Base-by-base conservation (phyloP, 2,113 vertebrate genomes). In the Aspidoscelis tigris region DNA sequence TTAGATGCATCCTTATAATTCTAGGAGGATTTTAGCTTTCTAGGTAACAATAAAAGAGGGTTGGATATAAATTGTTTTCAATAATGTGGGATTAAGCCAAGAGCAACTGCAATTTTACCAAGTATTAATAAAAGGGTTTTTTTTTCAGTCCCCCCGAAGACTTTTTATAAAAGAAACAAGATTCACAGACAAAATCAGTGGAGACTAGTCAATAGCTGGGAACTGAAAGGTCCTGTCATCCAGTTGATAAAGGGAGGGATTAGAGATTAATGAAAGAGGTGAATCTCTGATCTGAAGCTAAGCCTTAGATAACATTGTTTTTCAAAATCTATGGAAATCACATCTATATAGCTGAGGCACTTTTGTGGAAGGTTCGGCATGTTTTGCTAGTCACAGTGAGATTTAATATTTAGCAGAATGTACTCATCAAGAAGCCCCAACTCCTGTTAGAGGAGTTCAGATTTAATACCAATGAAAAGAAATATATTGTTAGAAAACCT, bases 1-100 rank as follows among this genome's bases (percentile, higher is more conserved):
- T 6, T 87, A 91, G 87, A 82, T 79, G 1, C 58, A 4, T 68
- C 21, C 73, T 39, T 80, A 77, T 79, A 84, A 84, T 84, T 79
- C 69, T 79, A 65, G 43, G 21, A 73, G 55, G 76, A 73, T 79
- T 84, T 84, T 53, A 65, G 69, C 2, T 84, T 73, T 64, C 41
- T 79, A 24, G 41, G 69, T 79, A 84, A 79, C 76, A 79, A 73
- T 79, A 79, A 84, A 84, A 53, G 20, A 20, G 58, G 16, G 39
- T 79, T 73, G 71, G 65, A 79, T 79, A 72, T 65, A 78, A 79
- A 73, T 65, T 65, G 39, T 47, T 79, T 73, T 50, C 76, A 84
- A 84, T 78, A 78, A 78, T 61, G 53, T 84, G 75, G 66, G 50
- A 61, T 84, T 84, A 71, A 61, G 24, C 22, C 50, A 70, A 78